Evolutionary conservation across 1,140 invertebrate species (phyloP).

Genomic region (Lucilia cuprina): DNA sequence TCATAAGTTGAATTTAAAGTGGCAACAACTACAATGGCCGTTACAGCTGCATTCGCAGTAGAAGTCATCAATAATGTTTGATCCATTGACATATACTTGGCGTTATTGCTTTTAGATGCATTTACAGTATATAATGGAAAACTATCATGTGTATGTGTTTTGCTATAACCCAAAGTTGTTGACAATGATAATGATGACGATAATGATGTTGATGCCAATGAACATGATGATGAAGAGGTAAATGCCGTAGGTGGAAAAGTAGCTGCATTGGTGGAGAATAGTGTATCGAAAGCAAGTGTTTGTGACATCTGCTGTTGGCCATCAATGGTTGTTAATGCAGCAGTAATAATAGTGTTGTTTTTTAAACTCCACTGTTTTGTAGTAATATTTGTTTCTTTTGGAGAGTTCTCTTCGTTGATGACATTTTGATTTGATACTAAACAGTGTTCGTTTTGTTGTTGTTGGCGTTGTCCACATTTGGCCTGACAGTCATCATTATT

Average conservation of each 20-base stretch:
- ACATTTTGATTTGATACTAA: constrained; percentile 32
- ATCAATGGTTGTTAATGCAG: neutral
- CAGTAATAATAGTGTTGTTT: constrained; percentile 3
- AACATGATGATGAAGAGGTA: neutral
- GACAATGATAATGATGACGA: neutral
- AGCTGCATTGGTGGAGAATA: neutral
- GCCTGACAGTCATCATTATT: constrained; percentile 21
- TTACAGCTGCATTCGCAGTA: neutral
- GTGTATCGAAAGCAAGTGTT: constrained; percentile 5
- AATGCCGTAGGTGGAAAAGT: neutral
- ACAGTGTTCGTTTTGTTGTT: constrained; percentile 17
- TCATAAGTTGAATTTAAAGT: neutral
- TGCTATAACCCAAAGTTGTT: constrained; percentile 4
- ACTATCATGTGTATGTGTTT: constrained; percentile 24
- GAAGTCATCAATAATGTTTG: constrained; percentile 40
- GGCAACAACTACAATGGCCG: neutral
- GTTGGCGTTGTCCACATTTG: neutral
- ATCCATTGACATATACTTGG: constrained; percentile 41
- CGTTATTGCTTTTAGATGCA: constrained; percentile 30
- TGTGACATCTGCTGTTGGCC: constrained; percentile 29
- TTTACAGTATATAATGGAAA: constrained; percentile 25
- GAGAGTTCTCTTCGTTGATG: neutral
- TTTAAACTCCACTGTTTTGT: constrained; percentile 16
- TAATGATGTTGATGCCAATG: neutral
- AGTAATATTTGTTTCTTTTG: neutral